Evolutionary conservation across 37 sponge, comb jelly and placozoan genomes (phyloP), one percentile per base, ranked within the genome.

Genomic region (Diacarnus erythraeanus): DNA sequence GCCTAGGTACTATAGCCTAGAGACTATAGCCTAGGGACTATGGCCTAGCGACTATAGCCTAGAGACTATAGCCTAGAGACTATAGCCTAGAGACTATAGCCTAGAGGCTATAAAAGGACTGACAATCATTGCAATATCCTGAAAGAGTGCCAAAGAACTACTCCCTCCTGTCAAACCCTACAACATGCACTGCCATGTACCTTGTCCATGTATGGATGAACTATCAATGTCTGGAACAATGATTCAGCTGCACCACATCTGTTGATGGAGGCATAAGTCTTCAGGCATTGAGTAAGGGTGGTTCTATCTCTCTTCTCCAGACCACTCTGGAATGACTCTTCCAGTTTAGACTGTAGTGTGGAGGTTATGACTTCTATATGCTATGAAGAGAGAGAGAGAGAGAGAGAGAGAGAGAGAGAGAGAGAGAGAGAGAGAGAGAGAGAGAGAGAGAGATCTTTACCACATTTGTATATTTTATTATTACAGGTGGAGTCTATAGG

Each of bases 241-340:
- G 54, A 58, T 76, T 99, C 99, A 0, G 91, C 93, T 42, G 79
- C 80, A 21, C 61, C 38, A 0, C 88, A 83, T 36, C 78, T 29
- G 37, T 75, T 83, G 36, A 99, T 83, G 56, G 86, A 65, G 29
- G 95, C 74, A 61, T 96, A 99, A 1, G 93, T 91, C 59, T 88
- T 77, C 33, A 99, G 82, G 75, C 90, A 94, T 22, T 86, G 90
- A 29, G 61, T 59, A 30, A 99, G 72, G 0, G 43, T 25, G 15
- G 75, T 81, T 35, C 65, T 76, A 44, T 96, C 89, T 31, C 56
- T 64, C 4, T 26, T 31, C 38, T 67, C 42, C n/a, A 99, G 61
- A 18, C 89, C 68, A 0, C 34, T 37, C 30, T 64, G 40, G 57
- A 99, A 96, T 2, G 77, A 65, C 3, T 42, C 61, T 70, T 93